Conservation (phyloP, 2,113 vertebrate species). For the Gasterosteus nipponicus region DNA sequence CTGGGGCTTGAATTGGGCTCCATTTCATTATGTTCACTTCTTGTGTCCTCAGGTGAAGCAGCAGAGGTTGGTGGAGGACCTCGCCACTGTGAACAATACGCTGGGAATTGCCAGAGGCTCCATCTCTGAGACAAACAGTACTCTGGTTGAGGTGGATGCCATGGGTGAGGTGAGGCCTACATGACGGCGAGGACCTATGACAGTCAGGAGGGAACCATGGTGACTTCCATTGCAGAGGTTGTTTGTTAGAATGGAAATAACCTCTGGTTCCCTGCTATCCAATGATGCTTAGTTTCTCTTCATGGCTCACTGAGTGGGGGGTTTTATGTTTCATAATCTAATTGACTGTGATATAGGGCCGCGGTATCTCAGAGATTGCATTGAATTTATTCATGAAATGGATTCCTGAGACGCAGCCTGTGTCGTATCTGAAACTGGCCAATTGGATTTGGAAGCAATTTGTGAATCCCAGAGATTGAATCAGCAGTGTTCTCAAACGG, state of each 20-base stretch:
- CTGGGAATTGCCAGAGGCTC: constrained; percentile 73
- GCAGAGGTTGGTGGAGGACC: constrained; percentile 77
- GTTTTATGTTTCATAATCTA: constrained; percentile 21
- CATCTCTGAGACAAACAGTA: constrained; percentile 69
- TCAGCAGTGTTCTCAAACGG: constrained; percentile 25
- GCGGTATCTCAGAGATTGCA: constrained; percentile 1
- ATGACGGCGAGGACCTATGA: background rate
- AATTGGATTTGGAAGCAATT: constrained; percentile 45
- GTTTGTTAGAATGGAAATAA: constrained; percentile 1
- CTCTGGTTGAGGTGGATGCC: constrained; percentile 78
- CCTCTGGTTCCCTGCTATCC: background rate
- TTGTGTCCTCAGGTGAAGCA: constrained; percentile 77
- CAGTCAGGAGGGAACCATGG: background rate
- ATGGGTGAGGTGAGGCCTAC: constrained; percentile 84
- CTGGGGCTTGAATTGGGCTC: background rate
- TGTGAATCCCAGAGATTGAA: constrained; percentile 30
- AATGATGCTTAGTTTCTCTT: constrained; percentile 9
- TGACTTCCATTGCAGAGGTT: background rate
- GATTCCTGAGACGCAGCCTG: constrained; percentile 4
- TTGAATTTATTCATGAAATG: constrained; percentile 39
- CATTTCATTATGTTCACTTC: background rate
- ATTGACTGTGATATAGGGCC: constrained; percentile 11
- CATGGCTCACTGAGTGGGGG: constrained; percentile 4
- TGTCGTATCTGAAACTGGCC: constrained; percentile 1
- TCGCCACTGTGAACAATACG: constrained; percentile 73